phyloP scores from a whole-genome alignment of 2,888 invertebrate genomes.

The Matsumyia berberina region DNA sequence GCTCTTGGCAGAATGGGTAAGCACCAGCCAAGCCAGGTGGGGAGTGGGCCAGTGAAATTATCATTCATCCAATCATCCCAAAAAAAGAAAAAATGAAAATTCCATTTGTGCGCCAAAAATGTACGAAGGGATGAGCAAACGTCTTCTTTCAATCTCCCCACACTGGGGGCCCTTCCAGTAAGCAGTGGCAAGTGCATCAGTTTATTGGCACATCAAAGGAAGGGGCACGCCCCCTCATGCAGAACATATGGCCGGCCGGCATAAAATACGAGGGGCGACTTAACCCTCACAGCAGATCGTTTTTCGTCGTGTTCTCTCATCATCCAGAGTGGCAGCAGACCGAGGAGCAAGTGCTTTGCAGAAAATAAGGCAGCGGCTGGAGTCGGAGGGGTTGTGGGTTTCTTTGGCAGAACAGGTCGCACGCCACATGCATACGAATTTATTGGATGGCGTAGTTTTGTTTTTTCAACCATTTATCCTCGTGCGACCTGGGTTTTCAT shows the following conservation, averaged over 20 bases:
- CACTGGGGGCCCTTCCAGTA: constrained; percentile 19
- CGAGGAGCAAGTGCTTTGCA: constrained; percentile 43
- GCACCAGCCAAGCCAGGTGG: constrained; percentile 30
- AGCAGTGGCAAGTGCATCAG: constrained; percentile 72
- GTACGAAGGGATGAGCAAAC: constrained; percentile 42
- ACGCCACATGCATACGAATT: constrained; percentile 76
- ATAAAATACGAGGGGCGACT: constrained; percentile 68
- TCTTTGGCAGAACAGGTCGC: constrained; percentile 54
- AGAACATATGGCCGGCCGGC: constrained; percentile 64
- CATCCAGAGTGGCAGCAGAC: constrained; percentile 66
- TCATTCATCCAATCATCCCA: constrained; percentile 65
- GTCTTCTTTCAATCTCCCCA: constrained; percentile 69
- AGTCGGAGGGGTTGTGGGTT: neutral
- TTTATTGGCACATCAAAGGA: constrained; percentile 75
- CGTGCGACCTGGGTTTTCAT: constrained; percentile 68
- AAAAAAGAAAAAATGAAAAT: constrained; percentile 47
- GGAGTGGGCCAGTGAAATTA: constrained; percentile 61
- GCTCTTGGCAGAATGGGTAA: constrained; percentile 49
- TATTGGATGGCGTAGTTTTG: constrained; percentile 76
- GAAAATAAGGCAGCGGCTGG: constrained; percentile 53
- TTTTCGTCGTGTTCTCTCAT: constrained; percentile 70
- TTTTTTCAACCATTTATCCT: constrained; percentile 74
- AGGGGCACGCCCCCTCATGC: constrained; percentile 47
- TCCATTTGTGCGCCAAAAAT: constrained; percentile 53
- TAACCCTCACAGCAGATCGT: constrained; percentile 71